A percentile compares a stretch with the other conserved stretches of the same genome.
phyloP scores from a whole-genome alignment of 2,888 invertebrate species.

The Campoletis raptor region DNA sequence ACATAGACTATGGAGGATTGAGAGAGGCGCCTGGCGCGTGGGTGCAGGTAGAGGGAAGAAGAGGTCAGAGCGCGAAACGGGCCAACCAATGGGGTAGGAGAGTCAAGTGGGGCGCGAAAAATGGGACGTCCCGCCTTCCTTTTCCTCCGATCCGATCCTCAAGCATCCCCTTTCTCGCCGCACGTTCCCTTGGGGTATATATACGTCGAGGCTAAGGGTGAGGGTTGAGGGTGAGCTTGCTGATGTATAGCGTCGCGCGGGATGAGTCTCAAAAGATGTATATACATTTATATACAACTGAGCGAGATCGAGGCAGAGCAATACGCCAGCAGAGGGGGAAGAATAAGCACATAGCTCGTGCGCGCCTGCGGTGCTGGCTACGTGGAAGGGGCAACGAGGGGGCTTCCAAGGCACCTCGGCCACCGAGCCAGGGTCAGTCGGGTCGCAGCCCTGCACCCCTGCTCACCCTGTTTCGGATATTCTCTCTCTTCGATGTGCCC shows the following conservation, averaged over 20 bases:
- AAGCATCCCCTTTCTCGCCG: conserved; percentile 40
- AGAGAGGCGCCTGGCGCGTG: conserved; percentile 60
- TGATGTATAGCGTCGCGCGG: conserved; percentile 66
- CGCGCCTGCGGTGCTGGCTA: conserved; percentile 50
- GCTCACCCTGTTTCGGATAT: conserved; percentile 72
- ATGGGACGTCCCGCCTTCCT: conserved; percentile 82
- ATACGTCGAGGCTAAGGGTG: conserved; percentile 73
- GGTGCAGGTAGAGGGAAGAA: conserved; percentile 74
- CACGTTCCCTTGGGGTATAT: conserved; percentile 24
- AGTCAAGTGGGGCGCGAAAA: conserved; percentile 84
- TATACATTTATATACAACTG: conserved; percentile 19
- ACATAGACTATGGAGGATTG: neutral
- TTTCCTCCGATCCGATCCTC: conserved; percentile 74
- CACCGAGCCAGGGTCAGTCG: conserved; percentile 83
- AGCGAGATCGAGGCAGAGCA: conserved; percentile 3
- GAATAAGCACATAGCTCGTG: conserved; percentile 57
- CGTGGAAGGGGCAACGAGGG: conserved; percentile 74
- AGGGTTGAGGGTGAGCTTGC: conserved; percentile 81
- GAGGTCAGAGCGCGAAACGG: conserved; percentile 81
- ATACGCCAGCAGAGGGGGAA: conserved; percentile 4
- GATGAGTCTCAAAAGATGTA: conserved; percentile 29
- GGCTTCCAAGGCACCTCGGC: conserved; percentile 79
- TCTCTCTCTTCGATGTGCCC: conserved; percentile 59
- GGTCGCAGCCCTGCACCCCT: conserved; percentile 83
- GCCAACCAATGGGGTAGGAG: conserved; percentile 82